Conservation (phyloP, 2,113 vertebrate species). For the Oxyura jamaicensis region DNA sequence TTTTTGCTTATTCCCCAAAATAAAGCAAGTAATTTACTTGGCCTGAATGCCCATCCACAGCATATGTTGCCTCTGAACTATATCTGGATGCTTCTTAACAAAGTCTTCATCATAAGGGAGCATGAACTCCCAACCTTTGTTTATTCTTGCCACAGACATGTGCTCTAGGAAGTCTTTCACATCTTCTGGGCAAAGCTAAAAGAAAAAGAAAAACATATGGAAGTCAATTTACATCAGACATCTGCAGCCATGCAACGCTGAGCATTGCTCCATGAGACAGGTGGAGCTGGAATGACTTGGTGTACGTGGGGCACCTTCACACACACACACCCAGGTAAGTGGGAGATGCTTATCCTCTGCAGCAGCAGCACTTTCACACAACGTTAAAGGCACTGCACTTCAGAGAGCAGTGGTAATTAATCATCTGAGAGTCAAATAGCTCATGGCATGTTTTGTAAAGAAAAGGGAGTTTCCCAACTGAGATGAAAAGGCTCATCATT, state of each 20-base stretch:
- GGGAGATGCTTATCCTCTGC: conserved; percentile 7
- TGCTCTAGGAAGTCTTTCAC: conserved; percentile 98
- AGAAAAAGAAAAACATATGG: neutral
- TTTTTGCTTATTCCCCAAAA: neutral
- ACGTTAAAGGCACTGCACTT: conserved; percentile 15
- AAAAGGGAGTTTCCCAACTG: conserved; percentile 34
- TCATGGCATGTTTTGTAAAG: neutral
- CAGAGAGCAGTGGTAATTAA: conserved; percentile 29
- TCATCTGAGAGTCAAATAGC: conserved; percentile 24
- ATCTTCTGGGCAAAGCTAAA: conserved; percentile 93
- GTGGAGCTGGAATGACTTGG: neutral
- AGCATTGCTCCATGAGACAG: neutral
- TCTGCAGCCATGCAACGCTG: neutral
- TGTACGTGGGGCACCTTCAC: neutral
- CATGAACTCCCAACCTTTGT: conserved; percentile 96
- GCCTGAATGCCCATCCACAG: conserved; percentile 97
- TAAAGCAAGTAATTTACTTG: conserved; percentile 82
- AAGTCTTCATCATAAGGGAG: conserved; percentile 89
- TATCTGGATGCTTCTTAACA: conserved; percentile 93
- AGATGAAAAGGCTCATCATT: conserved; percentile 37
- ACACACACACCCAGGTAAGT: neutral
- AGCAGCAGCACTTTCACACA: conserved; percentile 30
- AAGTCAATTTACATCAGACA: neutral
- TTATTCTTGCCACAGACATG: conserved; percentile 89
- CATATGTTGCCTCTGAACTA: conserved; percentile 96